phyloP scores from a whole-genome alignment of 2,797 vertebrate genomes.

The Anguilla marmorata region DNA sequence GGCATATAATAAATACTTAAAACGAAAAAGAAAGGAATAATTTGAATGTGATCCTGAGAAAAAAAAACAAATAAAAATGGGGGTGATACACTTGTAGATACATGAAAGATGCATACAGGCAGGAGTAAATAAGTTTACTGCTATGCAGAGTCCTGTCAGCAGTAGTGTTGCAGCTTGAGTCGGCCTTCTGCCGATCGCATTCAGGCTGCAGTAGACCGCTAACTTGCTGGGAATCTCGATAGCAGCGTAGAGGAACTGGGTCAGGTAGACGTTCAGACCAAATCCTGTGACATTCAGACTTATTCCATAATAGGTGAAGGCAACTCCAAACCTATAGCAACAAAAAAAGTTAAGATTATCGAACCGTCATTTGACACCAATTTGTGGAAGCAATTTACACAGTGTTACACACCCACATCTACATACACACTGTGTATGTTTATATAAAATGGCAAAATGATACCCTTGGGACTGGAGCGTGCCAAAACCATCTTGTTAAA shows the following conservation, averaged over 20 bases:
- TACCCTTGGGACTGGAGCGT: no score
- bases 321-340: constrained; percentile 79
- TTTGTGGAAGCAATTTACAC: neutral
- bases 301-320: constrained; percentile 86
- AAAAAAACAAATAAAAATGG: neutral
- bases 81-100: neutral
- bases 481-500: neutral
- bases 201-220: constrained; percentile 64
- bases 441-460: no score
- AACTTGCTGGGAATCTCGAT: constrained; percentile 85
- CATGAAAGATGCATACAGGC: constrained; percentile 44
- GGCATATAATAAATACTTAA: no score
- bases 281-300: constrained; percentile 80
- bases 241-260: constrained; percentile 80
- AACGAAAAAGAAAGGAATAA: no score
- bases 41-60: neutral
- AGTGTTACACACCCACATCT: neutral
- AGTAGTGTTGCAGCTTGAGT: constrained; percentile 69
- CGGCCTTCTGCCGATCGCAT: constrained; percentile 69
- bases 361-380: neutral
- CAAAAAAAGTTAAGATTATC: neutral
- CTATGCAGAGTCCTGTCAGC: constrained; percentile 68
- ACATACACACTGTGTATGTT: neutral
- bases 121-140: constrained; percentile 62
- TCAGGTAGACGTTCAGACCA: constrained; percentile 78